A percentile compares a stretch with the other conserved stretches of the same genome.
Evolutionary conservation across 2,113 vertebrate genomes (phyloP).

Genomic region (Eidolon helvum): DNA sequence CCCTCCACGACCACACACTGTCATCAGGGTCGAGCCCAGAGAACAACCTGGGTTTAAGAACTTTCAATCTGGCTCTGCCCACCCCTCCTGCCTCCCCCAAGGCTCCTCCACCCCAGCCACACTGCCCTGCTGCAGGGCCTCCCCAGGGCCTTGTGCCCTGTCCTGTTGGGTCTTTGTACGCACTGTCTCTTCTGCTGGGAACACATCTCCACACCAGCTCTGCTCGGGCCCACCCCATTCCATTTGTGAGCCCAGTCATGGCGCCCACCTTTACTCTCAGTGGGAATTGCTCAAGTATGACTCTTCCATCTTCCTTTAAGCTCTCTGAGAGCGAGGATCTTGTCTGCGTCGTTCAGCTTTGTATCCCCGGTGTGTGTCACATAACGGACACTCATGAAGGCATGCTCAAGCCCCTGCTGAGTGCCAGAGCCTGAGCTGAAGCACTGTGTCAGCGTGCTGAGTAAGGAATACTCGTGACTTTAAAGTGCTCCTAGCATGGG

Average conservation of each 20-base stretch:
- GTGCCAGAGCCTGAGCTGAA: background rate
- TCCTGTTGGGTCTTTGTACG: background rate
- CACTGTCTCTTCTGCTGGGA: background rate
- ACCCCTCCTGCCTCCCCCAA: fast-evolving
- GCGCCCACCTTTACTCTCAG: fast-evolving
- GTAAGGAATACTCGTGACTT: background rate
- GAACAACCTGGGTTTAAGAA: too few species aligned
- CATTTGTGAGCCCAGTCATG: background rate
- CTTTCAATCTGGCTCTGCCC: too few species aligned
- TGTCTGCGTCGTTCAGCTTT: background rate
- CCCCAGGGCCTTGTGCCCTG: background rate
- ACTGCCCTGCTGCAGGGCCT: background rate
- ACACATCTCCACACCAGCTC: background rate
- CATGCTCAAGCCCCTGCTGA: background rate
- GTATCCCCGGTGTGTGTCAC: background rate
- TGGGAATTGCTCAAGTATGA: background rate
- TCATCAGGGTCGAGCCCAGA: background rate
- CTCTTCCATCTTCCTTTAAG: background rate
- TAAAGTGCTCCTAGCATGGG: background rate
- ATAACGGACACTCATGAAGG: fast-evolving
- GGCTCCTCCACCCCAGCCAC: background rate
- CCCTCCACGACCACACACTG: background rate
- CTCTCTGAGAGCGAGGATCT: background rate
- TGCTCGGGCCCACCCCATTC: background rate
- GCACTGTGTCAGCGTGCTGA: background rate